Base-by-base conservation (phyloP, 2,888 invertebrate species). In the Luperina testacea region DNA sequence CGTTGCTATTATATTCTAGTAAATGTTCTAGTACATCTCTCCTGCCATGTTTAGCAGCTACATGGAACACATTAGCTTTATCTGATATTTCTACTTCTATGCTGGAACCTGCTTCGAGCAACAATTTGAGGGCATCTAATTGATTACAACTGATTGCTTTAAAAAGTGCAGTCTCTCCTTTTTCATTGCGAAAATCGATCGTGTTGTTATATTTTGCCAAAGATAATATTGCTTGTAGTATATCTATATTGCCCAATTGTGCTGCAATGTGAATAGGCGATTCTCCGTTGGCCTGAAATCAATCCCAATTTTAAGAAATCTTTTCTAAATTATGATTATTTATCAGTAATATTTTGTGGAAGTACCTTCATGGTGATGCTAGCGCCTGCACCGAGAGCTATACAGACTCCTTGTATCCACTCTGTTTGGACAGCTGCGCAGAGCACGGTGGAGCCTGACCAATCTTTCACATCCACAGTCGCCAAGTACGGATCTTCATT, bases 1-100 rank as follows among this genome's bases (percentile, higher is more conserved):
- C 65, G 17, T 93, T 90, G 59, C 92, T 89, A 87, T 96, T 89
- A 91, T 95, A 87, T 89, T 93, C 92, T 27, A 97, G 88, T 61
- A 97, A 92, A 53, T 94, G 90, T 86, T 96, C 94, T 15, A 97
- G 94, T 82, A 97, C 96, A 27, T 96, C 95, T 32, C 92, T 87
- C 78, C 95, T 93, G 2, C 97, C 97, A 80, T 93, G 90, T 89
- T 95, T 96, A 74, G 91, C 89, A 42, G 91, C 88, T 42, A 86
- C 75, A 91, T 45, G 90, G 95, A 97, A 91, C 63, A 97, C 95
- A 11, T 97, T 97, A 27, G 91, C 87, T 67, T 92, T 89, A 24
- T 92, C 89, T 13, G 92, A 90, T 20, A 95, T 95, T 20, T 94
- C 95, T 82, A 93, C 92, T 51, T 94, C 89, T n/a, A 97, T 91